Evolutionary conservation across 1,140 invertebrate genomes (phyloP).

Genomic region (Phortica variegata): DNA sequence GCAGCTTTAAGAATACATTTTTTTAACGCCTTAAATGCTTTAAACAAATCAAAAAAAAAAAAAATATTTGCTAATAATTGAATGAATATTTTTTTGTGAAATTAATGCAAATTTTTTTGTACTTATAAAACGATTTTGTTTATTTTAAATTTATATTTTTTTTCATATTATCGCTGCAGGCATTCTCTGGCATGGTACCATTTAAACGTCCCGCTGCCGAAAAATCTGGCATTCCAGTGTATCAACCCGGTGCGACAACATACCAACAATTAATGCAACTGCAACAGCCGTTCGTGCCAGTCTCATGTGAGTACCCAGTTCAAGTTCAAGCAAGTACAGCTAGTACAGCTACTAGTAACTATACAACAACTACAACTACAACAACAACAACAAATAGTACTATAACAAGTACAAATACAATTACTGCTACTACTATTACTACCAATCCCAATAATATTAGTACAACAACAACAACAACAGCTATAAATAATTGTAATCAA

Average conservation of each 20-base stretch:
- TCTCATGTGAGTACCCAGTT: constrained; percentile 87
- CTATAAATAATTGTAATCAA: constrained; percentile 12
- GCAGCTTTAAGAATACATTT: constrained; percentile 8
- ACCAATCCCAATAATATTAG: too few species aligned
- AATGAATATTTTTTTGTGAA: constrained; percentile 6
- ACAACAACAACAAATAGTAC: constrained; percentile 38
- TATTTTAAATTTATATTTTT: constrained; percentile 7
- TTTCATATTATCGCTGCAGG: constrained; percentile 60
- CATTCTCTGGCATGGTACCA: constrained; percentile 90
- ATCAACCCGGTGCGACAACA: constrained; percentile 85
- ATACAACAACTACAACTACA: constrained; percentile 11
- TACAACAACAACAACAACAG: constrained; percentile 14
- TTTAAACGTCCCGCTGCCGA: constrained; percentile 92
- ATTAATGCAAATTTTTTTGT: constrained; percentile 1
- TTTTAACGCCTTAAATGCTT: constrained; percentile 1
- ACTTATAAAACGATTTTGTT: neutral
- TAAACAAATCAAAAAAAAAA: constrained; percentile 3
- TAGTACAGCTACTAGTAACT: constrained; percentile 7
- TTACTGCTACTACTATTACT: constrained; percentile 20
- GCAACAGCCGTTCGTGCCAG: constrained; percentile 89
- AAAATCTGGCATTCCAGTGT: constrained; percentile 93
- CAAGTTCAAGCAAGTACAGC: constrained; percentile 61
- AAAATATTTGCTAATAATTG: constrained; percentile 7
- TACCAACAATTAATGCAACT: constrained; percentile 95
- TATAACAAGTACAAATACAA: constrained; percentile 42